These are phyloP conservation scores for Carassius carassius DNA, from an alignment of 2,113 vertebrate species.

Conservation along the genomic window DNA sequence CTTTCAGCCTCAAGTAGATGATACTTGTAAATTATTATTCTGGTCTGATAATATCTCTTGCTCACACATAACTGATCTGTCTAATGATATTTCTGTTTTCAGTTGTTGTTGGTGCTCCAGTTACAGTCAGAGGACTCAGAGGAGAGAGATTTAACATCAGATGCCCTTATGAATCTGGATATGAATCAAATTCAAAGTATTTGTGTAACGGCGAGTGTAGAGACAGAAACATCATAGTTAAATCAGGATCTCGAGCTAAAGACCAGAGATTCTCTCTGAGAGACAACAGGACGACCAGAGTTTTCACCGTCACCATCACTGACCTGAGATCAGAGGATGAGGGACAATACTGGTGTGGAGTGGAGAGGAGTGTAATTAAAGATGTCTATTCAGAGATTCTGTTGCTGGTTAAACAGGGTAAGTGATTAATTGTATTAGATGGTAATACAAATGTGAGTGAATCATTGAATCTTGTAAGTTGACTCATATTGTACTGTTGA, in stretches of 20 bases:
- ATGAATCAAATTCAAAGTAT: slow-evolving; percentile 42
- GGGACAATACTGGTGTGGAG: slow-evolving; percentile 62
- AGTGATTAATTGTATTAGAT: neutral
- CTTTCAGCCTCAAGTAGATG: too few relatives aligned
- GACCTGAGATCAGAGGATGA: slow-evolving; percentile 53
- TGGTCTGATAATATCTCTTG: neutral
- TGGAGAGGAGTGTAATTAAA: fast-evolving
- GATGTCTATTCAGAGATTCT: slow-evolving; percentile 52
- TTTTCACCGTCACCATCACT: slow-evolving; percentile 65
- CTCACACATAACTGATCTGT: neutral
- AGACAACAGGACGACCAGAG: slow-evolving; percentile 15
- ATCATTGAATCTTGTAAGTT: too few relatives aligned
- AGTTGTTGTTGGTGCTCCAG: neutral
- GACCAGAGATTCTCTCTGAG: slow-evolving; percentile 58
- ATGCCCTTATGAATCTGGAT: slow-evolving; percentile 48
- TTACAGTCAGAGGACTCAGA: slow-evolving; percentile 5
- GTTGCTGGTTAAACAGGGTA: slow-evolving; percentile 49
- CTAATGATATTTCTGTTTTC: neutral
- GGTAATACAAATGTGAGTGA: too few relatives aligned
- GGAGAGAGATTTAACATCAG: slow-evolving; percentile 16
- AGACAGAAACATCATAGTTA: neutral
- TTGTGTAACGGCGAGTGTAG: slow-evolving; percentile 59
- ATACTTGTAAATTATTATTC: neutral
- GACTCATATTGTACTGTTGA: too few relatives aligned
- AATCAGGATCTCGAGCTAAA: slow-evolving; percentile 26